Evolutionary conservation across 2,113 vertebrate genomes (phyloP), one percentile per base, ranked within the genome.

Genomic region (Pantherophis guttatus): DNA sequence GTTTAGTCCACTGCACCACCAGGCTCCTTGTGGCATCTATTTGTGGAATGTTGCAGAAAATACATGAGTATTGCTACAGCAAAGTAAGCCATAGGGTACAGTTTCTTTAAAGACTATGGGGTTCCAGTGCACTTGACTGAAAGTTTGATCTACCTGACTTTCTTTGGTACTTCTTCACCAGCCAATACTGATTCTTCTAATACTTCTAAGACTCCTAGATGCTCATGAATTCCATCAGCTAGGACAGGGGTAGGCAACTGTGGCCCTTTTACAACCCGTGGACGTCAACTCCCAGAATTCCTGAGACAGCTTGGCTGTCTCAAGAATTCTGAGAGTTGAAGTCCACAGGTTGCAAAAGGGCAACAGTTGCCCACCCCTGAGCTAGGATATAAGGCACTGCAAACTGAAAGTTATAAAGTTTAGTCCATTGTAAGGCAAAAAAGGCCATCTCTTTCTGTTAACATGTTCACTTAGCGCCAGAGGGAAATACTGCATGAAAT

Each of bases 401-500:
- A 88, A 57, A 55, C n/a, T 87, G 75, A 81, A 81, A 81, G 7
- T 39, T 81, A 81, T 39, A 81, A 81, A 39, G 75, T 81, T 81
- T 81, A 39, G 70, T 81, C 33, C 23, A 52, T 26, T 87, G 48
- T 48, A 48, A 48, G 44, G 44, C 44, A 21, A 59, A 1, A 57
- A 55, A 58, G 11, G 19, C 54, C 95, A 95, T 94, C 94, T 93
- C 70, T 88, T 92, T 95, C 94, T 81, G 33, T 93, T 95, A 95
- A 95, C 92, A 94, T 59, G 90, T 95, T 94, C 94, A 65, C 54
- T 33, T 13, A 39, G 10, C 17, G 87, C 54, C 54, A 24, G 95
- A 96, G 95, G 94, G 94, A 91, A 96, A 95, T 97, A 93, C 95
- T 96, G 19, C 17, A 44, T 17, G 44, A 44, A 81, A 44, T 81